Conservation (phyloP, 2,797 vertebrate species). For the Liasis olivaceus region DNA sequence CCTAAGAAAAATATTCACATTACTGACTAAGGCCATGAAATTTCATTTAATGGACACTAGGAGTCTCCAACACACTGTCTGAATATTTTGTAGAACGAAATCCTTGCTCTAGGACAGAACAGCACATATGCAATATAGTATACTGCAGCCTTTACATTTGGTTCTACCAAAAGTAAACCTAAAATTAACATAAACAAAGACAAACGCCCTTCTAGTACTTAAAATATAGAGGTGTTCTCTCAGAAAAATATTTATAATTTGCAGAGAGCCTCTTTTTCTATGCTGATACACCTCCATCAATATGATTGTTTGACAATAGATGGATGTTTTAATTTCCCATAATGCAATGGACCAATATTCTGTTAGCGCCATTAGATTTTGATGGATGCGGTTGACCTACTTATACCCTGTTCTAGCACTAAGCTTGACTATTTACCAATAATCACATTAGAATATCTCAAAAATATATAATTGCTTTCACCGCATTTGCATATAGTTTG, state of each 20-base stretch:
- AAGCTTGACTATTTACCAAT: not conserved
- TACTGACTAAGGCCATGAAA: not conserved
- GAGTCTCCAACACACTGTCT: constrained; percentile 67
- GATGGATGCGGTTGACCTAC: not conserved
- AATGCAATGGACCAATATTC: not conserved
- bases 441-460: not conserved
- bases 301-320: not conserved
- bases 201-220: constrained; percentile 19
- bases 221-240: not conserved
- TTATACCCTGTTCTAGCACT: not conserved
- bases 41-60: constrained; percentile 65
- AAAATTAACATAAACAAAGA: constrained; percentile 35
- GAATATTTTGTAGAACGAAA: not conserved
- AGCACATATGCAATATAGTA: constrained; percentile 8
- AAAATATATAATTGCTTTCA: not conserved
- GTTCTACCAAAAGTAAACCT: constrained; percentile 39
- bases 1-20: not conserved
- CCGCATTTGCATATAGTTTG: not conserved
- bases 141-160: constrained; percentile 27
- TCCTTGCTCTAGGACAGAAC: constrained; percentile 27
- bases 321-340: not conserved
- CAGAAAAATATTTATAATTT: not conserved
- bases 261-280: not conserved
- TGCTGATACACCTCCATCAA: not conserved
- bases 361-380: not conserved